Conservation (phyloP, 2,113 vertebrate genomes). For the Protobothrops mucrosquamatus region DNA sequence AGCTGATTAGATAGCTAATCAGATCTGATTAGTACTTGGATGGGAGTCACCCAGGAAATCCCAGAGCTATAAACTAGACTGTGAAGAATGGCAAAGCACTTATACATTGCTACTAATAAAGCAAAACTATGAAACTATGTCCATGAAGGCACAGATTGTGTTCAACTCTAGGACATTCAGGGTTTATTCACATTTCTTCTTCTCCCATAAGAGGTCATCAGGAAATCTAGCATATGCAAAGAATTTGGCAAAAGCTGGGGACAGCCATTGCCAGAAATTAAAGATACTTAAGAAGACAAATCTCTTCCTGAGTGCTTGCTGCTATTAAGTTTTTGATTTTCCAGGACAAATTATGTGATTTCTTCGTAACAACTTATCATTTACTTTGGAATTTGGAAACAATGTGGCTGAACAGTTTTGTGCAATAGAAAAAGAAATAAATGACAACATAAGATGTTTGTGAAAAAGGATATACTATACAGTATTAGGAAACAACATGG, state of each 20-base stretch:
- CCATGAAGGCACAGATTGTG: background rate
- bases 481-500: constrained; percentile 24
- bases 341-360: constrained; percentile 30
- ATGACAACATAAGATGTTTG: constrained; percentile 18
- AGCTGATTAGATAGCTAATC: background rate
- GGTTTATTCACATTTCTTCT: background rate
- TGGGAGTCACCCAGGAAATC: background rate
- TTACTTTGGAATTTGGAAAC: constrained; percentile 14
- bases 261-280: background rate
- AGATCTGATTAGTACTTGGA: background rate
- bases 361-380: constrained; percentile 26
- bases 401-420: background rate
- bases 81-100: background rate
- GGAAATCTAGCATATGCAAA: background rate
- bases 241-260: background rate
- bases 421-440: constrained; percentile 26
- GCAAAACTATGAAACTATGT: background rate
- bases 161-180: background rate
- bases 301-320: background rate
- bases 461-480: constrained; percentile 31
- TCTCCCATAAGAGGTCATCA: background rate
- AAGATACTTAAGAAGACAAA: background rate
- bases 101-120: background rate
- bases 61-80: background rate
- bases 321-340: constrained; percentile 4